phyloP scores from a whole-genome alignment of 2,888 invertebrate genomes.

The Phyllotreta cruciferae region DNA sequence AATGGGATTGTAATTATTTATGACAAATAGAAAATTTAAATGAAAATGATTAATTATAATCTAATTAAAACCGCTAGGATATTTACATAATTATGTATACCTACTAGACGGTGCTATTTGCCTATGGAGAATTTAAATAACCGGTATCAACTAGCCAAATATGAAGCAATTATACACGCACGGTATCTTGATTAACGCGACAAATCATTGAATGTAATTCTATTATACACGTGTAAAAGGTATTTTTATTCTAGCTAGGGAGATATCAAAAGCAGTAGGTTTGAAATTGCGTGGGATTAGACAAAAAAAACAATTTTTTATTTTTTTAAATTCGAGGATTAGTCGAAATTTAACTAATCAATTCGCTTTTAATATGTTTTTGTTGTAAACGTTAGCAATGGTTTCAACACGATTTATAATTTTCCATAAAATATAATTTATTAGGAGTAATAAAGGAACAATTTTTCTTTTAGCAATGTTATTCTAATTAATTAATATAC shows the following conservation, averaged over 20 bases:
- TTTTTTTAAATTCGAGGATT: neutral
- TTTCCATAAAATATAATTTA: too few species aligned
- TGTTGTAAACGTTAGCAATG: too few species aligned
- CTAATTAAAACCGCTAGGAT: neutral
- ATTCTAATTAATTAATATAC: too few species aligned
- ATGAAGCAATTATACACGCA: neutral
- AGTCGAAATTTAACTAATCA: neutral
- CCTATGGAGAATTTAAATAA: conserved; percentile 7
- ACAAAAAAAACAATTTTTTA: neutral
- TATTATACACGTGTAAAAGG: neutral
- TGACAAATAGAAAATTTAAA: conserved; percentile 5
- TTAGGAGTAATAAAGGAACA: too few species aligned
- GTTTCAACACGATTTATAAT: too few species aligned
- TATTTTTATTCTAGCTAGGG: neutral
- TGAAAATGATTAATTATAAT: conserved; percentile 8
- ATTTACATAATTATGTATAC: conserved; percentile 6
- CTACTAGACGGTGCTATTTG: conserved; percentile 2
- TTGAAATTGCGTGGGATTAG: conserved; percentile 5
- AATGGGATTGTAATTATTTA: conserved; percentile 2
- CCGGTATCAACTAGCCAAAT: conserved; percentile 13
- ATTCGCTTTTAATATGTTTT: too few species aligned
- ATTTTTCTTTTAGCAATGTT: too few species aligned
- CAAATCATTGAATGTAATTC: conserved; percentile 7
- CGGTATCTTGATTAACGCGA: conserved; percentile 5
- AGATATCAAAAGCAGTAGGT: conserved; percentile 7